Conservation (phyloP, 92 coral and sea anemone genomes). For the Siderastrea siderea region DNA sequence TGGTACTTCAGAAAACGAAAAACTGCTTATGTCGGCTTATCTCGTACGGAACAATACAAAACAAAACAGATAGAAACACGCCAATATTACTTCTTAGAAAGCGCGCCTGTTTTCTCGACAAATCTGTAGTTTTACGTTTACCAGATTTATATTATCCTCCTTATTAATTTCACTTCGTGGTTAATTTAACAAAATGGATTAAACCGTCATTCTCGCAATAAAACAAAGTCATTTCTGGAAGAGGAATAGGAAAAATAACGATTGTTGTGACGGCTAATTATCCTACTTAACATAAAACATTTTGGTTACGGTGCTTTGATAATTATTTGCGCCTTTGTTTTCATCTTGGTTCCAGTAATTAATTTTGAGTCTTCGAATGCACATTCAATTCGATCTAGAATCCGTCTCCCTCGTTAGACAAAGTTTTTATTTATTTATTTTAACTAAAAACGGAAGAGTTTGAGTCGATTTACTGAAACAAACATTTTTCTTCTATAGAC, state of each 20-base stretch:
- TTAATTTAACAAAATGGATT: constrained; percentile 2
- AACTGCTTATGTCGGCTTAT: neutral
- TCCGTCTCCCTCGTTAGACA: too few relatives aligned
- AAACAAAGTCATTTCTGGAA: neutral
- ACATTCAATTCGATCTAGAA: too few relatives aligned
- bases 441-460: neutral
- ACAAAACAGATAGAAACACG: neutral
- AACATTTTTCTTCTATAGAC: neutral
- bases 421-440: too few relatives aligned
- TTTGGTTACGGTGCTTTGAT: neutral
- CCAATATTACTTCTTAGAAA: neutral
- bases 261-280: neutral
- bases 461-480: neutral
- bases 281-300: neutral
- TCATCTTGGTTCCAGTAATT: neutral
- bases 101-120: too few relatives aligned
- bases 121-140: too few relatives aligned
- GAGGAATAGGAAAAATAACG: neutral
- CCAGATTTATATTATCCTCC: neutral
- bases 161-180: neutral
- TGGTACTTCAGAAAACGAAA: too few relatives aligned
- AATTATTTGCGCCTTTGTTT: neutral
- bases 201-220: neutral
- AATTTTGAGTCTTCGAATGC: neutral
- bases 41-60: neutral